phyloP scores from a whole-genome alignment of 2,888 invertebrate genomes.

The Lepidocyrtinus sp. region DNA sequence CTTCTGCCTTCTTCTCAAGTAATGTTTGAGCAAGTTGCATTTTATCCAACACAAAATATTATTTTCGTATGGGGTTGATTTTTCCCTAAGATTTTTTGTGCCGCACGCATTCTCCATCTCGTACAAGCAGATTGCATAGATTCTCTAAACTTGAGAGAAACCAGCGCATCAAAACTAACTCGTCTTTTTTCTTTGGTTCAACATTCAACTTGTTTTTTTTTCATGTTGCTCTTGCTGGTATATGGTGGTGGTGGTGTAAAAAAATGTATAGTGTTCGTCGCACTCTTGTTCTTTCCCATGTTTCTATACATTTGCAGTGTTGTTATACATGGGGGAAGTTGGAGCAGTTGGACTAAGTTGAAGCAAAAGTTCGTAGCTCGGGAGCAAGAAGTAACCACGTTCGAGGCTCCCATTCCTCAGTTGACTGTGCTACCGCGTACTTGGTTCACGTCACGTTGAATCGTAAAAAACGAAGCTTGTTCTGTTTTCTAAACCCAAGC shows the following conservation, averaged over 20 bases:
- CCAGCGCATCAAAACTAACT: neutral
- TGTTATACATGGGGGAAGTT: conserved; percentile 61
- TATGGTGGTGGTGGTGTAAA: neutral
- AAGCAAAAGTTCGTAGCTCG: conserved; percentile 41
- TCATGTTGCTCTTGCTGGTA: too few species aligned
- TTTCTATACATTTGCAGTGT: neutral
- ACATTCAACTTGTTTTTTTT: neutral
- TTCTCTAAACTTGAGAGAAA: neutral
- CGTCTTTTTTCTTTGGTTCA: neutral
- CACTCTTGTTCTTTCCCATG: conserved; percentile 7
- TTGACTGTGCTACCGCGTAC: conserved; percentile 61
- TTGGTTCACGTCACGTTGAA: conserved; percentile 58
- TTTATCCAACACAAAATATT: neutral
- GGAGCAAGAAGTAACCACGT: conserved; percentile 57
- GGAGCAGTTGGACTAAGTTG: conserved; percentile 49
- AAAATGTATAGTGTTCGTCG: neutral
- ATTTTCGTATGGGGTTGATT: neutral
- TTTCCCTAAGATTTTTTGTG: too few species aligned
- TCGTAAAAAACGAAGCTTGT: conserved; percentile 23
- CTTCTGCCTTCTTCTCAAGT: neutral
- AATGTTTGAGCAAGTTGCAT: neutral
- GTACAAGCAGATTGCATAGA: neutral
- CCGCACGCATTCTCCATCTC: too few species aligned
- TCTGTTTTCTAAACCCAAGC: conserved; percentile 1
- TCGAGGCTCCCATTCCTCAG: conserved; percentile 60